Evolutionary conservation across 2,888 invertebrate genomes (phyloP).

Genomic region (Drosophila nigricruria): DNA sequence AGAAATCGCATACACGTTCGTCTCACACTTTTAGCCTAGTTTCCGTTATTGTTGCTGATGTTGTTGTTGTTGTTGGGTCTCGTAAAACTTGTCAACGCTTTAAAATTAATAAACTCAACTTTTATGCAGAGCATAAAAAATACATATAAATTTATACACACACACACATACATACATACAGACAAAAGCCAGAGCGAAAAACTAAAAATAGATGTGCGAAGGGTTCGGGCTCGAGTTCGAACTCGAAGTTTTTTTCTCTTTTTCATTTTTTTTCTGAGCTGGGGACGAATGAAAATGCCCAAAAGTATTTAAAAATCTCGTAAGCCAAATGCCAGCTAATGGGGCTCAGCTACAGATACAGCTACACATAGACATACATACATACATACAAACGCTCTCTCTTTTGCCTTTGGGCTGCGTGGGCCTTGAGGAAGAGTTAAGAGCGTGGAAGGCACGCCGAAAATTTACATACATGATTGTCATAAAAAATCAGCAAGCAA

Average conservation of each 20-base stretch:
- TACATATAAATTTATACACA: conserved; percentile 16
- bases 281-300: conserved; percentile 61
- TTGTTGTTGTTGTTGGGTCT: conserved; percentile 48
- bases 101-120: conserved; percentile 75
- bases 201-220: conserved; percentile 66
- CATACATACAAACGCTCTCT: conserved; percentile 1
- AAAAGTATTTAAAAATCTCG: conserved; percentile 79
- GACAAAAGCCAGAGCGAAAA: conserved; percentile 19
- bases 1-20: conserved; percentile 19
- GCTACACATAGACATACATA: conserved; percentile 23
- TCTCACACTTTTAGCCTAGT: conserved; percentile 77
- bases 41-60: conserved; percentile 37
- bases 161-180: conserved; percentile 1
- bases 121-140: conserved; percentile 54
- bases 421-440: conserved; percentile 74
- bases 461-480: conserved; percentile 82
- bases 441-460: conserved; percentile 38
- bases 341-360: conserved; percentile 62
- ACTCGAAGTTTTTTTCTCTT: conserved; percentile 22
- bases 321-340: conserved; percentile 73
- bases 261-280: conserved; percentile 17
- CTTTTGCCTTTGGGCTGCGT: conserved; percentile 28
- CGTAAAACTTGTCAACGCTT: conserved; percentile 79
- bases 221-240: conserved; percentile 51
- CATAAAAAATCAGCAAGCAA: conserved; percentile 82